Evolutionary conservation across 2,888 invertebrate genomes (phyloP).

Genomic region (Drosophila neutralis): DNA sequence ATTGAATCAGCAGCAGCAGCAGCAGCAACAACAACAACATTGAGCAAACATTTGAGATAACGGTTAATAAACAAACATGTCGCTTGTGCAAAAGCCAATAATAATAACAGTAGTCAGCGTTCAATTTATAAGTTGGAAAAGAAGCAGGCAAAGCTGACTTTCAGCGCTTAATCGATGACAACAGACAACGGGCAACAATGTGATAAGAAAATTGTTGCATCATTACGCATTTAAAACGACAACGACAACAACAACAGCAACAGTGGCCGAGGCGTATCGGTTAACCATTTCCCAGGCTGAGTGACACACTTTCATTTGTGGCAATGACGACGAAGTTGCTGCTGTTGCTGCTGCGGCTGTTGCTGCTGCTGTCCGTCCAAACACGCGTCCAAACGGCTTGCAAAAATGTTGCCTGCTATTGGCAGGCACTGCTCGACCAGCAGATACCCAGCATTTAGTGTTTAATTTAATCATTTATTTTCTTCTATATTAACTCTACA

Average conservation of each 20-base stretch:
- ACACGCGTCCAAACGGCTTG: constrained; percentile 64
- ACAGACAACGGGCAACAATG: constrained; percentile 37
- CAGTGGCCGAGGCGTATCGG: constrained; percentile 47
- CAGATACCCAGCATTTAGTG: not conserved
- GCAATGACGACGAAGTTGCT: constrained; percentile 27
- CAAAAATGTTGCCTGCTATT: constrained; percentile 2
- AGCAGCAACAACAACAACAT: constrained; percentile 19
- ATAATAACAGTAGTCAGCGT: constrained; percentile 34
- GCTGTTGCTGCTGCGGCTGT: not conserved
- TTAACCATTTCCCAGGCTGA: constrained; percentile 75
- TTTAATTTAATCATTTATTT: not conserved
- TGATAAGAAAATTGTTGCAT: constrained; percentile 79
- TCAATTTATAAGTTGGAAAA: not conserved
- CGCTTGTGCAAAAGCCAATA: constrained; percentile 40
- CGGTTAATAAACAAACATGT: constrained; percentile 53
- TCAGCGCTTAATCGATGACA: constrained; percentile 36
- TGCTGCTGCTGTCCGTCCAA: constrained; percentile 43
- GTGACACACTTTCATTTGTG: constrained; percentile 75
- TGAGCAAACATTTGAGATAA: constrained; percentile 47
- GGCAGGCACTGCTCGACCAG: not conserved
- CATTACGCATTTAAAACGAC: constrained; percentile 65
- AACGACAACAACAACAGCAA: constrained; percentile 8
- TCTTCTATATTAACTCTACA: not conserved
- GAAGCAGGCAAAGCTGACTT: constrained; percentile 15
- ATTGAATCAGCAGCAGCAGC: constrained; percentile 37